These are phyloP conservation scores for Cephus runcator DNA, from an alignment of 2,888 invertebrate genomes.

Conservation along the genomic window DNA sequence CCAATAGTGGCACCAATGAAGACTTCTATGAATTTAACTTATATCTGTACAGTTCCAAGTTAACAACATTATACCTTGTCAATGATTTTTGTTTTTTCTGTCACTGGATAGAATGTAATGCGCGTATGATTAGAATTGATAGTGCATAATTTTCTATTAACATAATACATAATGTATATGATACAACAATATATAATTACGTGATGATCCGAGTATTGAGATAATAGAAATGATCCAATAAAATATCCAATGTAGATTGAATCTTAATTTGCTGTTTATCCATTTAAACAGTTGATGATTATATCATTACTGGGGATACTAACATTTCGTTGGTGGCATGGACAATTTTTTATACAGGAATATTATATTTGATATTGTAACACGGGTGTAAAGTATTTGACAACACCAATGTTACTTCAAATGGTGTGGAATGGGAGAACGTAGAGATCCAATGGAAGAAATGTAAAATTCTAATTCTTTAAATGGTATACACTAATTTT, in stretches of 20 bases:
- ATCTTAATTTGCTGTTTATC: not conserved
- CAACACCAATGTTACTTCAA: not conserved
- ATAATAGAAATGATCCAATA: not conserved
- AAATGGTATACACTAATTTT: slow-evolving; percentile 1
- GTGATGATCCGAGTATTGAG: slow-evolving; percentile 32
- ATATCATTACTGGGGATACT: not conserved
- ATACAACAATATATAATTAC: slow-evolving; percentile 31
- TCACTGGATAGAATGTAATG: not conserved
- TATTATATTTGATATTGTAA: not conserved
- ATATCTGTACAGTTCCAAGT: slow-evolving; percentile 12
- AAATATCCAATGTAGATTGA: not conserved
- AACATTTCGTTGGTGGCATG: not conserved
- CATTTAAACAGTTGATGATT: not conserved
- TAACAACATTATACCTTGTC: not conserved
- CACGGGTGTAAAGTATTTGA: not conserved
- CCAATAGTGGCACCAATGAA: not conserved
- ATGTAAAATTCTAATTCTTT: not conserved
- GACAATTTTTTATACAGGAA: not conserved
- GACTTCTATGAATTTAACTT: slow-evolving; percentile 15
- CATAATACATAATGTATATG: not conserved
- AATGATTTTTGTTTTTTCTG: slow-evolving; percentile 1
- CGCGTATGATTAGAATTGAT: not conserved
- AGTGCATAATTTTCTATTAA: not conserved
- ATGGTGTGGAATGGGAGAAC: not conserved
- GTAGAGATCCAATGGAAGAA: not conserved